phyloP scores from a whole-genome alignment of 53 echinoderm and acorn worm genomes.

The Zoroaster sp. region DNA sequence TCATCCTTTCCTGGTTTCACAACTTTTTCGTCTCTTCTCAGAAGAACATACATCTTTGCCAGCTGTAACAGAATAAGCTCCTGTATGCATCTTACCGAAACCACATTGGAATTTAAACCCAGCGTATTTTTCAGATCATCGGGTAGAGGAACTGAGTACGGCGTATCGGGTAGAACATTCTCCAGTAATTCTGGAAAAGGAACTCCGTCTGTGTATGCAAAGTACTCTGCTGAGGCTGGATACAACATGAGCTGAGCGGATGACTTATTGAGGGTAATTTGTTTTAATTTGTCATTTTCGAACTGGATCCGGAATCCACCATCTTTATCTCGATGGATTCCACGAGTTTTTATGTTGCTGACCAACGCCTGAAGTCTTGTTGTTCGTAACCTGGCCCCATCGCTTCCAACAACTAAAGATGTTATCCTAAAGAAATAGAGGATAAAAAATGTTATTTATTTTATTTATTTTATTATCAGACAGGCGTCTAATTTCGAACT shows the following conservation, averaged over 20 bases:
- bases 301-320: background rate
- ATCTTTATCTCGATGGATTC: constrained; percentile 5
- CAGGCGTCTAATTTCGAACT: background rate
- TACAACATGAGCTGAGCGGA: background rate
- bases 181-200: background rate
- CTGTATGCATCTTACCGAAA: background rate
- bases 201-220: background rate
- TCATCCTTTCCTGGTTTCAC: background rate
- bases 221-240: background rate
- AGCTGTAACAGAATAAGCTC: background rate
- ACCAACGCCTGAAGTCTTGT: background rate
- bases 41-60: background rate
- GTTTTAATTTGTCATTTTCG: constrained; percentile 15
- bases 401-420: background rate
- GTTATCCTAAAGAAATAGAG: background rate
- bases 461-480: too few relatives aligned
- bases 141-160: background rate
- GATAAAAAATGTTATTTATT: too few relatives aligned
- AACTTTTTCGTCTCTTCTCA: background rate
- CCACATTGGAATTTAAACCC: background rate
- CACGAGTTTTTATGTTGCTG: background rate
- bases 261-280: background rate
- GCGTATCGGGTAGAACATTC: background rate
- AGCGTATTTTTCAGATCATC: background rate
- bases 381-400: background rate